A percentile compares a stretch with the other conserved stretches of the same genome.
Conservation (phyloP, 2,797 vertebrate species). For the Myotis findleyi region DNA sequence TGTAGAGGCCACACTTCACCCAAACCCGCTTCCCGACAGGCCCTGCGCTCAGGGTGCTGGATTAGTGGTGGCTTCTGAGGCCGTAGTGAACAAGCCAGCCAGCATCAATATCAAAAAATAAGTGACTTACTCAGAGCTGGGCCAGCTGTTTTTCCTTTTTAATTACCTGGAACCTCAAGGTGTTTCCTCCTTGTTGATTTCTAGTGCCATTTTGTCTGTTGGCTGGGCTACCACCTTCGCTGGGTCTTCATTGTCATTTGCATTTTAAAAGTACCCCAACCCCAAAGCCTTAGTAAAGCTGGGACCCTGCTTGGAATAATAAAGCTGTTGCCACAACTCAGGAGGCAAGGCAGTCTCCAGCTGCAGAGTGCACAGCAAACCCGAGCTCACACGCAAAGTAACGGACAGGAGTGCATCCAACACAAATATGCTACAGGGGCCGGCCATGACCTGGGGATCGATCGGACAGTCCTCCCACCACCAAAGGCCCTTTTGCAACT, state of each 20-base stretch:
- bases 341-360: constrained; percentile 56
- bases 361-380: constrained; percentile 62
- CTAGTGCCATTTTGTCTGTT: background rate
- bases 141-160: background rate
- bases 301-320: constrained; percentile 75
- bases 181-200: constrained; percentile 12
- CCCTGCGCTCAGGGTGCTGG: background rate
- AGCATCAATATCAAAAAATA: background rate
- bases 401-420: constrained; percentile 63
- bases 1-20: background rate
- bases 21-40: rapidly evolving
- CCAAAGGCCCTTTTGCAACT: background rate
- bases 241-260: constrained; percentile 73
- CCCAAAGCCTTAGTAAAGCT: constrained; percentile 50
- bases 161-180: constrained; percentile 54
- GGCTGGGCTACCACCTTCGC: constrained; percentile 39
- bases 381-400: constrained; percentile 36
- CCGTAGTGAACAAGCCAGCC: background rate
- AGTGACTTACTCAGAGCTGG: background rate
- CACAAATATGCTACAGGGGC: background rate
- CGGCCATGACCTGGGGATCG: background rate
- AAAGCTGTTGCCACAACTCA: constrained; percentile 59
- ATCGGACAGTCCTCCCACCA: background rate
- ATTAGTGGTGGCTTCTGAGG: too few relatives aligned
- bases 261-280: constrained; percentile 61